Conservation (phyloP, 2,888 invertebrate species). For the Adelognathus sp. region DNA sequence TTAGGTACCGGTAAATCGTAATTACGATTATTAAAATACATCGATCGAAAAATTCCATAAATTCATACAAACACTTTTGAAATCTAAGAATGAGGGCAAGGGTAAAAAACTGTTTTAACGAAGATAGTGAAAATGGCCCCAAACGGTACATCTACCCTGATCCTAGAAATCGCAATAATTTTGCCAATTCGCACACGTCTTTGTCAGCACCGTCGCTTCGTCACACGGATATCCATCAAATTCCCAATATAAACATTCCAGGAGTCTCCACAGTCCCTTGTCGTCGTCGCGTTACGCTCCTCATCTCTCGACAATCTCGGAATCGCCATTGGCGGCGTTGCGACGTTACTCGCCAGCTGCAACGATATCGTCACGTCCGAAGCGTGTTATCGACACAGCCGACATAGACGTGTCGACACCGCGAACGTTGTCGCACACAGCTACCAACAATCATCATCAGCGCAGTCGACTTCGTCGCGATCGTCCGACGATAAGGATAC, state of each 20-base stretch:
- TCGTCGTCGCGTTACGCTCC: constrained; percentile 85
- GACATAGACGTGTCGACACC: constrained; percentile 91
- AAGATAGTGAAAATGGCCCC: too few relatives aligned
- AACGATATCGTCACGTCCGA: constrained; percentile 83
- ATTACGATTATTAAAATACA: too few relatives aligned
- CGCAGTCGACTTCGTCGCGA: constrained; percentile 73
- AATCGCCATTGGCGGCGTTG: constrained; percentile 80
- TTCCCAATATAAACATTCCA: constrained; percentile 58
- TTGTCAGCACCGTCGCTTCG: background rate
- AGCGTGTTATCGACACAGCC: constrained; percentile 89
- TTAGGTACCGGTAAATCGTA: too few relatives aligned
- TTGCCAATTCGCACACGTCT: background rate
- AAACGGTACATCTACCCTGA: too few relatives aligned
- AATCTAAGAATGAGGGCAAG: too few relatives aligned
- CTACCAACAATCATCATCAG: constrained; percentile 65
- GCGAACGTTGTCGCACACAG: constrained; percentile 65
- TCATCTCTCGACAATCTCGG: constrained; percentile 88
- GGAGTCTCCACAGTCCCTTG: constrained; percentile 73
- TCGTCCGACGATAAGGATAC: constrained; percentile 78
- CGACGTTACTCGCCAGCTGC: constrained; percentile 74
- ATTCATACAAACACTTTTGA: too few relatives aligned
- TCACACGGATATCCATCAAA: background rate
- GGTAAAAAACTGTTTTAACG: too few relatives aligned
- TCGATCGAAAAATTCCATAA: too few relatives aligned
- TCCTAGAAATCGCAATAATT: too few relatives aligned